phyloP scores from a whole-genome alignment of 1,140 invertebrate genomes.

The Hycleus cichorii region DNA sequence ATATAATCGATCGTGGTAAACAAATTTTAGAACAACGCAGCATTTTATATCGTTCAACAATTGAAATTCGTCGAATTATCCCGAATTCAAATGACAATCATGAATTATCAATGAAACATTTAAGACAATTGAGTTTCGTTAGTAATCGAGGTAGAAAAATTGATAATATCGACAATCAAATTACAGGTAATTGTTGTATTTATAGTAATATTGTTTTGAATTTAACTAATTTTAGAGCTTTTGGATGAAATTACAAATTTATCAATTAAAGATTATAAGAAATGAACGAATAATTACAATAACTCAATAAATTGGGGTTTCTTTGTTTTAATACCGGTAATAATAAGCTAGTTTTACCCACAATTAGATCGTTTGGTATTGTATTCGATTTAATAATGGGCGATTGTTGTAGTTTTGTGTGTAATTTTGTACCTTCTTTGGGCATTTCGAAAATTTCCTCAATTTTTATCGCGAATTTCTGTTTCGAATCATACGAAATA shows the following conservation, averaged over 20 bases:
- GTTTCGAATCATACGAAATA: background rate
- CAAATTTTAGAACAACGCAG: conserved; percentile 25
- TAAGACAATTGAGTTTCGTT: conserved; percentile 24
- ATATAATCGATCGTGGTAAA: conserved; percentile 17
- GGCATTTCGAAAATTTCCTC: conserved; percentile 29
- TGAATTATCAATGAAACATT: conserved; percentile 7
- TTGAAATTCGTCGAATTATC: background rate
- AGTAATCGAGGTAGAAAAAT: conserved; percentile 8
- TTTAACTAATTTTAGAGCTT: conserved; percentile 11
- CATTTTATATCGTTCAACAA: conserved; percentile 19
- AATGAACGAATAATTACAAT: conserved; percentile 29
- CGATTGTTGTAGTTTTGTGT: conserved; percentile 18
- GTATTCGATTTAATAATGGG: conserved; percentile 3
- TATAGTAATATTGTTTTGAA: background rate
- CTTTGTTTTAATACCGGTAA: conserved; percentile 25
- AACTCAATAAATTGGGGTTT: conserved; percentile 11
- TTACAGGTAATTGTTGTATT: conserved; percentile 19
- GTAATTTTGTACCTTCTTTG: conserved; percentile 12
- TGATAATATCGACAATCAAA: conserved; percentile 19
- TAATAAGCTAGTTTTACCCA: conserved; percentile 32
- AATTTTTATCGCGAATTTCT: background rate
- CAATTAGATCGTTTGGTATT: conserved; percentile 20
- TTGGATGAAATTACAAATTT: conserved; percentile 10
- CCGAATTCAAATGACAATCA: conserved; percentile 4
- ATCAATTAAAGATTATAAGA: conserved; percentile 26